Conservation (phyloP, 1,140 invertebrate species). For the Heliothis subflexa region DNA sequence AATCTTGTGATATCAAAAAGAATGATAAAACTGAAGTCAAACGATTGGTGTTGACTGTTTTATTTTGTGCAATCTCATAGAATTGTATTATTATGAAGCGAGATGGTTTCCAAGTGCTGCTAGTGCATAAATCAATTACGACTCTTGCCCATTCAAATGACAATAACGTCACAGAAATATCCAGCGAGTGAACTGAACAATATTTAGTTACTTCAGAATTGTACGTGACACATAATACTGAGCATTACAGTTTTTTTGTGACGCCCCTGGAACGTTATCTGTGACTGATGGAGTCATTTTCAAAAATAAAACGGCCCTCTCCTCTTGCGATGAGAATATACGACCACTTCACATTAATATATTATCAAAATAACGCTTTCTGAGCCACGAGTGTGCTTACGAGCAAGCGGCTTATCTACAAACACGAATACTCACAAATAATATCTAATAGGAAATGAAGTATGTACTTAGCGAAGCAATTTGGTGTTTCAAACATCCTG, state of each 20-base stretch:
- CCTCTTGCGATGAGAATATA: slow-evolving; percentile 71
- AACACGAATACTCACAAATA: slow-evolving; percentile 72
- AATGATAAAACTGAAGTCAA: neutral
- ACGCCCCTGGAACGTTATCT: slow-evolving; percentile 75
- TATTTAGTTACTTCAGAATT: slow-evolving; percentile 78
- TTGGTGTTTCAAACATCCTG: slow-evolving; percentile 80
- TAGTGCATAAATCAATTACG: slow-evolving; percentile 42
- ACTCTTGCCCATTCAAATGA: slow-evolving; percentile 56
- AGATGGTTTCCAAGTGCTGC: slow-evolving; percentile 7
- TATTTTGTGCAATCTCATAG: slow-evolving; percentile 35
- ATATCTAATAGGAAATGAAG: slow-evolving; percentile 79
- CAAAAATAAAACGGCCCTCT: slow-evolving; percentile 83
- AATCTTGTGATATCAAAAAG: slow-evolving; percentile 4
- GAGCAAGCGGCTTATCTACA: slow-evolving; percentile 69
- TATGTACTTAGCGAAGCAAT: slow-evolving; percentile 75
- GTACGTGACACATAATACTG: slow-evolving; percentile 75
- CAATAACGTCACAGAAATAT: slow-evolving; percentile 71
- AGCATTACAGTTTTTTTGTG: slow-evolving; percentile 76
- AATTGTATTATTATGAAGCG: neutral
- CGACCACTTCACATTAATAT: slow-evolving; percentile 81
- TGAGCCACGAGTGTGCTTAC: slow-evolving; percentile 57
- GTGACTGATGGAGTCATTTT: slow-evolving; percentile 84
- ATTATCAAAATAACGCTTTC: slow-evolving; percentile 81
- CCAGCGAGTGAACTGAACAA: slow-evolving; percentile 66
- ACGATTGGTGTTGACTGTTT: slow-evolving; percentile 11